Evolutionary conservation across 1,140 invertebrate genomes (phyloP), one percentile per base, ranked within the genome.

Genomic region (Formica exsecta): DNA sequence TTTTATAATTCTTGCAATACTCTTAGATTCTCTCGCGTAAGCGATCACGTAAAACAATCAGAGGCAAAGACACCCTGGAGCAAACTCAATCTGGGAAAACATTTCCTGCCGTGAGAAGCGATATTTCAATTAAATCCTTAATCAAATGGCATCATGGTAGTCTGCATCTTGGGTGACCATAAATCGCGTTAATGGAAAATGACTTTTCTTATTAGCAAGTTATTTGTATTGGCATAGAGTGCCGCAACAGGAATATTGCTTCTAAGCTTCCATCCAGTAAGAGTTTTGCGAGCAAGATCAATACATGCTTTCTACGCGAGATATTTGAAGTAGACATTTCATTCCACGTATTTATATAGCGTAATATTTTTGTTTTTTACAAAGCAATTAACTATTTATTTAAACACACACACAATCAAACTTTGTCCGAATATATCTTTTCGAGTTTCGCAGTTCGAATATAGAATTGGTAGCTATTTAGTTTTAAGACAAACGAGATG

Each of bases 121-220:
- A 44, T 89, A 41, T 90, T 90, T 76, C 74, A 85, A 89, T 86
- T 79, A 88, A 85, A 85, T 79, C 29, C 74, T 79, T 59, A 79
- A 79, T 87, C 74, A 75, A 80, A 74, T 36, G 61, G 29, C 32
- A 61, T 36, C 54, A 41, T 85, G n/a, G 19, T 16, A 38, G 59
- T 73, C 68, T 13, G 65, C 76, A 36, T 79, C 59, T 81, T 32
- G 57, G 16, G n/a, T 25, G 16, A 36, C 29, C 22, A 44, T 86
- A 83, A 89, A 54, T 79, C 59, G 62, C 71, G 87, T 71, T 89
- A 86, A 89, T 89, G 84, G 71, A 89, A 74, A 77, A 83, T 65
- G 76, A 77, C 51, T 83, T 77, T 77, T 65, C 70, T 74, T 75
- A 48, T 76, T 68, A 32, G 54, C 62, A 74, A 81, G 79, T 74